Percentiles rank a stretch among this genome's conserved stretches.
These are phyloP conservation scores for Poecilia velifera DNA, from an alignment of 2,797 vertebrate species.

Conservation along the genomic window DNA sequence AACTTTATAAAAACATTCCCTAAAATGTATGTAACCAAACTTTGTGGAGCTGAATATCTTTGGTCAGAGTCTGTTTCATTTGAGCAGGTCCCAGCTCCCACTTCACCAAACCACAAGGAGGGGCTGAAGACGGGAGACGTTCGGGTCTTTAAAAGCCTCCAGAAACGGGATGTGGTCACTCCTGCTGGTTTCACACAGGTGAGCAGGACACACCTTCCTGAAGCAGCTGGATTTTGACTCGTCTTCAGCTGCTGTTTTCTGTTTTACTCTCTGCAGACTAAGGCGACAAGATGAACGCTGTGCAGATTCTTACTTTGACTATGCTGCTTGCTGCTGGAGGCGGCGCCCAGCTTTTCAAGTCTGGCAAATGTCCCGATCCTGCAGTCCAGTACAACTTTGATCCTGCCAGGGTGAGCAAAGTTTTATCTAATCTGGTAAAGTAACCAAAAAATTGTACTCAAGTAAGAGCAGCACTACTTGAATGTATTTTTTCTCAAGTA, in stretches of 20 bases:
- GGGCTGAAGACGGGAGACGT: neutral
- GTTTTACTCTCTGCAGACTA: conserved; percentile 42
- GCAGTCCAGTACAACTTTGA: conserved; percentile 83
- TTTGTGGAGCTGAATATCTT: neutral
- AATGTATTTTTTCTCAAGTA: too few species aligned
- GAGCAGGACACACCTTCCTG: conserved; percentile 11
- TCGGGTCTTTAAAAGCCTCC: conserved; percentile 43
- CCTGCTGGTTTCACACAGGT: conserved; percentile 42
- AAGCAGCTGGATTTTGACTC: neutral
- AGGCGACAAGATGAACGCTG: conserved; percentile 63
- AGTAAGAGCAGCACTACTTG: too few species aligned
- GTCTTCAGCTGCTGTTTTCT: neutral
- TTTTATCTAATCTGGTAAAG: neutral
- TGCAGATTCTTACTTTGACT: conserved; percentile 71
- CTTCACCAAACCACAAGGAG: conserved; percentile 16
- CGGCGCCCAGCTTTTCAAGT: conserved; percentile 74
- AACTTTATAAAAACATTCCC: neutral
- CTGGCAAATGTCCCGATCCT: conserved; percentile 82
- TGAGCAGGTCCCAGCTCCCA: conserved; percentile 65
- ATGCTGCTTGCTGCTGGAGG: conserved; percentile 67
- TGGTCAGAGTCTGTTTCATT: conserved; percentile 35
- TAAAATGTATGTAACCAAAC: neutral
- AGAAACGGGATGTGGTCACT: conserved; percentile 1
- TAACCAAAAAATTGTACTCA: too few species aligned
- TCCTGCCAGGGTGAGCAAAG: conserved; percentile 53